Percentiles rank a stretch among this genome's conserved stretches.
phyloP scores from a whole-genome alignment of 1,140 invertebrate genomes.

The Cheumatopsyche charites region DNA sequence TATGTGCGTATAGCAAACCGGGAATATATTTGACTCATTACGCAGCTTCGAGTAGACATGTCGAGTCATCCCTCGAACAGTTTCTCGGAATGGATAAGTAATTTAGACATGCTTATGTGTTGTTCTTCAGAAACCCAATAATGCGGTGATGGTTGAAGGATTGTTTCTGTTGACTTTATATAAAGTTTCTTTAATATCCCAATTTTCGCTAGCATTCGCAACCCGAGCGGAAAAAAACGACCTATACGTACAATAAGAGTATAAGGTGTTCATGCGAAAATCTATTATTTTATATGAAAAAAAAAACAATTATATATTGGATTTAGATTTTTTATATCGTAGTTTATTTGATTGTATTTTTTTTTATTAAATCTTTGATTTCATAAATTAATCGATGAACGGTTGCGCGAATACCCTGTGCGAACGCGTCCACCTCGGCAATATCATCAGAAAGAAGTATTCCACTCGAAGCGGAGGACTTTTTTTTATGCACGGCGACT shows the following conservation, averaged over 20 bases:
- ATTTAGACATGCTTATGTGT: not conserved
- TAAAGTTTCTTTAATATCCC: conserved; percentile 25
- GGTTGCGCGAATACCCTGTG: too few relatives aligned
- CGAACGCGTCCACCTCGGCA: conserved; percentile 1
- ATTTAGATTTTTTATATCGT: too few relatives aligned
- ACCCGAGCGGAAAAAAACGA: not conserved
- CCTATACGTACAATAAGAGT: not conserved
- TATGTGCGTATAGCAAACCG: too few relatives aligned
- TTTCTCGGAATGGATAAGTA: not conserved
- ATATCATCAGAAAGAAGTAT: conserved; percentile 1
- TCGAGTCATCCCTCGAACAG: too few relatives aligned
- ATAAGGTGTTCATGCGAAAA: too few relatives aligned
- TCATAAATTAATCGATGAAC: too few relatives aligned
- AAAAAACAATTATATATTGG: too few relatives aligned
- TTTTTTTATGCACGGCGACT: not conserved
- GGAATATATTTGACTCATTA: too few relatives aligned
- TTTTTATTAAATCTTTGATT: too few relatives aligned
- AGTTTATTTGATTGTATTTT: too few relatives aligned
- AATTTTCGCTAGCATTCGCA: conserved; percentile 14
- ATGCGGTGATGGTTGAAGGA: not conserved
- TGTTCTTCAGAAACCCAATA: not conserved
- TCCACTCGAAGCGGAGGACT: not conserved
- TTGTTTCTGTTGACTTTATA: conserved; percentile 21
- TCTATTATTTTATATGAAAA: too few relatives aligned
- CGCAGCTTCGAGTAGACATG: too few relatives aligned